Conservation (phyloP, 2,113 vertebrate genomes). For the Gymnorhina tibicen region DNA sequence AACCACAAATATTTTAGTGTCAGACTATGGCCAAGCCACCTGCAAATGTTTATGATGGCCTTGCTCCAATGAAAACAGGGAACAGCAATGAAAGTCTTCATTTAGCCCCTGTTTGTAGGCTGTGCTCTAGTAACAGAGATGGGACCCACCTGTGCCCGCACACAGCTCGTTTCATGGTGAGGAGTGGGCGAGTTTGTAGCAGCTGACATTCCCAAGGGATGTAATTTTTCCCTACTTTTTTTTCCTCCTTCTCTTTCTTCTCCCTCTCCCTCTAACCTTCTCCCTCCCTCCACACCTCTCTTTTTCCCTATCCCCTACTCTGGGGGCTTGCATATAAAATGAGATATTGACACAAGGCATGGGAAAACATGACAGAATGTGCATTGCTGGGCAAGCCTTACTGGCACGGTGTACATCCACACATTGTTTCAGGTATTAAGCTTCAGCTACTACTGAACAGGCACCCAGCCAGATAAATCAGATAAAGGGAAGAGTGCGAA, state of each 20-base stretch:
- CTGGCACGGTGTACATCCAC: neutral
- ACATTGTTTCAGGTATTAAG: neutral
- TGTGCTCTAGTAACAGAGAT: slow-evolving; percentile 64
- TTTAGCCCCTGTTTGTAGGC: slow-evolving; percentile 68
- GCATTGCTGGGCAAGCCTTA: neutral
- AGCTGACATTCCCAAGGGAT: slow-evolving; percentile 35
- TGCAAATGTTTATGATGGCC: slow-evolving; percentile 85
- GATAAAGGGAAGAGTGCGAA: slow-evolving; percentile 9
- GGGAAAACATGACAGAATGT: slow-evolving; percentile 12
- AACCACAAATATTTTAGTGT: slow-evolving; percentile 85
- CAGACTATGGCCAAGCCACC: slow-evolving; percentile 85
- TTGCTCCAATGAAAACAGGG: slow-evolving; percentile 79
- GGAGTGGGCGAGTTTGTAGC: slow-evolving; percentile 41
- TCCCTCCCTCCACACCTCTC: neutral
- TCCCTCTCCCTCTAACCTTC: neutral
- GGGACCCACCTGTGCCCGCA: slow-evolving; percentile 76
- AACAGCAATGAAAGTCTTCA: slow-evolving; percentile 82
- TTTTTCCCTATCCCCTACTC: neutral
- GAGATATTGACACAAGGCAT: neutral
- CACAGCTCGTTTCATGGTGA: slow-evolving; percentile 32
- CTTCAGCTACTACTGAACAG: slow-evolving; percentile 15
- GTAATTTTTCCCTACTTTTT: neutral
- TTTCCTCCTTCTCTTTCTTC: neutral
- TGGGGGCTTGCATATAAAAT: neutral
- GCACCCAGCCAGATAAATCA: slow-evolving; percentile 1